Percentiles rank a stretch among this genome's conserved stretches.
phyloP scores from a whole-genome alignment of 2,797 vertebrate genomes.

The Coregonus sp. region DNA sequence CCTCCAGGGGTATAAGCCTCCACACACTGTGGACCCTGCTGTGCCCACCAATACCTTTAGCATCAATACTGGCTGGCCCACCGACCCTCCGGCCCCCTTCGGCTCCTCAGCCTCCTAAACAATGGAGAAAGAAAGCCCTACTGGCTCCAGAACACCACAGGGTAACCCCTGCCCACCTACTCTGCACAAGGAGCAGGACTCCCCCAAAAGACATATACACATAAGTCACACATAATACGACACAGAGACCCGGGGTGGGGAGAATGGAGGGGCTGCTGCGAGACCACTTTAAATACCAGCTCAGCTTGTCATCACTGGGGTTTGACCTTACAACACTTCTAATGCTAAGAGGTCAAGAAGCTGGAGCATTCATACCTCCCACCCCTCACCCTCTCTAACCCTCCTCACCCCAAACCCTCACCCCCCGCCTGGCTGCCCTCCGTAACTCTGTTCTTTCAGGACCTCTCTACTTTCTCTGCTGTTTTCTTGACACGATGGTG shows the following conservation, averaged over 20 bases:
- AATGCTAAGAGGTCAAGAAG: conserved; percentile 74
- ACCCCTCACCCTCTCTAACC: conserved; percentile 11
- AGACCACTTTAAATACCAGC: conserved; percentile 30
- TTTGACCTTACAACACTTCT: conserved; percentile 73
- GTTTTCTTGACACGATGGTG: not conserved
- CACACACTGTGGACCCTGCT: not conserved
- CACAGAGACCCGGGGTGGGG: not conserved
- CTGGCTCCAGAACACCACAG: conserved; percentile 73
- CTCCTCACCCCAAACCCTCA: conserved; percentile 43
- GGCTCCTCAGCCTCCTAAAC: conserved; percentile 57
- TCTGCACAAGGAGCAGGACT: conserved; percentile 27
- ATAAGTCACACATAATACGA: conserved; percentile 16
- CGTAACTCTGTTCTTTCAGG: conserved; percentile 48
- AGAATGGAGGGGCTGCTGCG: not conserved
- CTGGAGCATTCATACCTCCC: conserved; percentile 60
- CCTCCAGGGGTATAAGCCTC: conserved; percentile 16
- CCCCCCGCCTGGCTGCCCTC: conserved; percentile 50
- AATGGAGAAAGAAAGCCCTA: conserved; percentile 61
- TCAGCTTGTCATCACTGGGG: conserved; percentile 68
- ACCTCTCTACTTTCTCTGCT: conserved; percentile 20
- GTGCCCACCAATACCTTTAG: conserved; percentile 8
- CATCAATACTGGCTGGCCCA: conserved; percentile 11
- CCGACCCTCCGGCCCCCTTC: conserved; percentile 6
- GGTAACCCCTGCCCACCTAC: conserved; percentile 61
- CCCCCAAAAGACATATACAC: not conserved